Base-by-base conservation (phyloP, 2,113 vertebrate species). In the Vulpes ferrilata region DNA sequence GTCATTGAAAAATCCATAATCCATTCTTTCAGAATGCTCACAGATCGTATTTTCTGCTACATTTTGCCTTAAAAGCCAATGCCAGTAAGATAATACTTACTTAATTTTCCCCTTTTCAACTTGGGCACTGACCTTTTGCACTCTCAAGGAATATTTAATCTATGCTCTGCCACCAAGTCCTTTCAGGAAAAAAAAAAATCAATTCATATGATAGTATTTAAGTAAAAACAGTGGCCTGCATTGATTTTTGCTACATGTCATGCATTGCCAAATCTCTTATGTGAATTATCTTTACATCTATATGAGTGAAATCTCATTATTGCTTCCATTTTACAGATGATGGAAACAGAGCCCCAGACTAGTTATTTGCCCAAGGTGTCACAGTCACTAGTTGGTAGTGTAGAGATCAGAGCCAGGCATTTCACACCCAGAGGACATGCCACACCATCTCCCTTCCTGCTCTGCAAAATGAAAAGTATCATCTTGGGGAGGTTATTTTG, bases 1-100 rank as follows among this genome's bases (percentile, higher is more conserved):
- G 32, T 87, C 25, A 92, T n/a, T 92, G 76, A 69, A 92, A 78
- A 85, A 92, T 43, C 32, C 83, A 65, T 87, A 76, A 86, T 79
- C 32, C 48, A 87, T 81, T 51, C 79, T 95, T 96, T 91, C 74
- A 76, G 55, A 85, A 93, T 43, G 7, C 38, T 43, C 38, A 62
- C 17, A 65, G 73, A 53, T 10, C 25, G 64, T 67, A 12, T 64
- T 27, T 55, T 10, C 13, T 2, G 69, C 38, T 74, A 20, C 17
- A 59, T 84, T 87, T 90, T 95, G 22, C 55, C 90, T 64, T 79
- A 43, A 73, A 19, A 83, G 35, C 9, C 17, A 92, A 23, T 48
- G 59, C 9, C 62, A 86, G 27, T 93, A 91, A 73, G 97, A 88
- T 83, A 71, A 83, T 79, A 67, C 32, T 35, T 86, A 17, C 15